Evolutionary conservation across 2,888 invertebrate species (phyloP), one percentile per base, ranked within the genome.

Genomic region (Ectemnius lituratus): DNA sequence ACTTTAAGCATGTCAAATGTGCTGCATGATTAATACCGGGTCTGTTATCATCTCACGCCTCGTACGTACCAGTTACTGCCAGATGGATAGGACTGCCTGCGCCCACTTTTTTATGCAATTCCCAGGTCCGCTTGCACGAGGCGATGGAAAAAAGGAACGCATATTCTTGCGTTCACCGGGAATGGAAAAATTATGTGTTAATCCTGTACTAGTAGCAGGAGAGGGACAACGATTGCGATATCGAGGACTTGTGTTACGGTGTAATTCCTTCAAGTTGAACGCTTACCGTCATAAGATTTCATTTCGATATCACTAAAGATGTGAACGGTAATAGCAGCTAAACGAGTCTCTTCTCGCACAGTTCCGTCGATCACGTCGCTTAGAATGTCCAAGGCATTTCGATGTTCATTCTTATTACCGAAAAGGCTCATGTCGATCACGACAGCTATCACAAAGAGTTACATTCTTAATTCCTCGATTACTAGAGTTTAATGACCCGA

Each of bases 101-200:
- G 84, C 93, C 92, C 0, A 94, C 93, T 0, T 92, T 90, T 66
- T 93, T 92, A 88, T 94, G 95, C 65, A 96, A 91, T 6, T 92
- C 92, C 96, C 96, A 96, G 0, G 96, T 96, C 74, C 94, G 94
- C 69, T 92, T 88, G 88, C 97, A 97, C 3, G 95, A 94, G n/a
- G 95, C 94, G 62, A 96, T 91, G 57, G 95, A 95, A 75, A 96
- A 92, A 65, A 96, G 93, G 37, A 95, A 95, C 61, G 95, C 92
- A 81, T 94, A 94, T 89, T 95, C 96, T 96, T 14, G 62, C 18
- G 47, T 58, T 52, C 16, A 52, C 28, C 37, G 37, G 37, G 59
- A 62, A 37, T 66, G 49, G 20, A 58, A 1, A 23, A 56, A 52
- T 71, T 13, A 47, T 18, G 59, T 11, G 52, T 23, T 23, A 23